Percentiles rank a stretch among this genome's conserved stretches.
Evolutionary conservation across 2,888 invertebrate genomes (phyloP).

Genomic region (Parnassius mnemosyne): DNA sequence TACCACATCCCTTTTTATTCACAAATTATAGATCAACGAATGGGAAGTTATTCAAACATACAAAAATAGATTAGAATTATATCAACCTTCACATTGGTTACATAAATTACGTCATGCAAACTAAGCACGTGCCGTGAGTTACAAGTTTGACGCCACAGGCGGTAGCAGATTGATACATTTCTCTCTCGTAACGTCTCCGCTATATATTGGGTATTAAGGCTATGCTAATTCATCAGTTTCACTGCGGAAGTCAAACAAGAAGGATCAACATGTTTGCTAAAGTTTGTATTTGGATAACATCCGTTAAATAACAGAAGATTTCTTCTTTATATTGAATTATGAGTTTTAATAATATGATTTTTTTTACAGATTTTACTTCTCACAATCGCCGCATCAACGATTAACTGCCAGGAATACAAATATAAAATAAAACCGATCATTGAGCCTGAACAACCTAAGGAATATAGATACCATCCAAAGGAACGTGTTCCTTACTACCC

Average conservation of each 20-base stretch:
- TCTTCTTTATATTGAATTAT: no score
- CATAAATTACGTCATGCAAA: slow-evolving; percentile 74
- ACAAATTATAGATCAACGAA: no score
- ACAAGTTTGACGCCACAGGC: slow-evolving; percentile 67
- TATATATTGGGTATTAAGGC: slow-evolving; percentile 78
- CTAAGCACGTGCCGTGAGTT: slow-evolving; percentile 55
- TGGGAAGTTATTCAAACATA: not conserved
- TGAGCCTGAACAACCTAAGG: slow-evolving; percentile 51
- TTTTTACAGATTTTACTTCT: slow-evolving; percentile 53
- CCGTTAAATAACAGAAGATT: no score
- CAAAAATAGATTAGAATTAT: slow-evolving; percentile 2
- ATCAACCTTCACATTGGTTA: slow-evolving; percentile 75
- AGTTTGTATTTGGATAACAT: slow-evolving; percentile 48
- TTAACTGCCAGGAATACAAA: slow-evolving; percentile 51
- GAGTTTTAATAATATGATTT: no score
- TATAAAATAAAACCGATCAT: slow-evolving; percentile 46
- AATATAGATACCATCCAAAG: slow-evolving; percentile 48
- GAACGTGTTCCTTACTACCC: slow-evolving; percentile 38
- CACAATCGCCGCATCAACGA: slow-evolving; percentile 44
- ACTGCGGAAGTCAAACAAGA: slow-evolving; percentile 72
- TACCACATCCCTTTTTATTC: no score
- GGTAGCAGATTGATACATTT: slow-evolving; percentile 72
- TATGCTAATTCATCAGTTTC: slow-evolving; percentile 77
- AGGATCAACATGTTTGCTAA: slow-evolving; percentile 72
- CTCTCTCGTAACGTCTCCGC: slow-evolving; percentile 77